phyloP scores from a whole-genome alignment of 1,140 invertebrate species.

The Drosophila arawakana region DNA sequence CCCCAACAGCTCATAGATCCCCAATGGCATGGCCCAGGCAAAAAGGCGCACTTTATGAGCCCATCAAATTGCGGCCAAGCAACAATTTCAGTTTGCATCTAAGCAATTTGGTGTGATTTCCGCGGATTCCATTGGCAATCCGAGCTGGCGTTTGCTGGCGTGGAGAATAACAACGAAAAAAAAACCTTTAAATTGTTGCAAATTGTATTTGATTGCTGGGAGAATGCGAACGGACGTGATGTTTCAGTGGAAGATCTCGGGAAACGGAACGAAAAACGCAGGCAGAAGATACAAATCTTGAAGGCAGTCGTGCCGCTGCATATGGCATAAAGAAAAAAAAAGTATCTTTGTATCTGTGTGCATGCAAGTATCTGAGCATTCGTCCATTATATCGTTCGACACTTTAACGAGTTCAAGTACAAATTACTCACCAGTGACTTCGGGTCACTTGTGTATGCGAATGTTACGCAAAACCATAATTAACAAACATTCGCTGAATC shows the following conservation, averaged over 20 bases:
- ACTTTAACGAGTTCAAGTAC: slow-evolving; percentile 79
- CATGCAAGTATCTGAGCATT: slow-evolving; percentile 49
- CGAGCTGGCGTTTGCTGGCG: slow-evolving; percentile 69
- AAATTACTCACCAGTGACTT: slow-evolving; percentile 70
- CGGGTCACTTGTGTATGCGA: slow-evolving; percentile 37
- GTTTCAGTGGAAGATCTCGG: slow-evolving; percentile 56
- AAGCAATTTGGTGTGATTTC: slow-evolving; percentile 52
- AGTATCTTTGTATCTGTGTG: slow-evolving; percentile 1
- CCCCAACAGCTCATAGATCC: slow-evolving; percentile 23
- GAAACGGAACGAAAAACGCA: slow-evolving; percentile 4
- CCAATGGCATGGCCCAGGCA: slow-evolving; percentile 24
- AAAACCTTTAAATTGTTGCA: slow-evolving; percentile 81
- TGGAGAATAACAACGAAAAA: slow-evolving; percentile 11
- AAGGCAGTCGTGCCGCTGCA: slow-evolving; percentile 70
- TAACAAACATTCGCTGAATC: slow-evolving; percentile 74
- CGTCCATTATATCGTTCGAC: slow-evolving; percentile 67
- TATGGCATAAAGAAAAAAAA: slow-evolving; percentile 46
- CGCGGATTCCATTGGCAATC: slow-evolving; percentile 50
- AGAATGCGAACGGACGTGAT: slow-evolving; percentile 62
- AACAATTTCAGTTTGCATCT: slow-evolving; percentile 52
- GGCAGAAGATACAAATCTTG: slow-evolving; percentile 45
- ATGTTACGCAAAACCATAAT: slow-evolving; percentile 81
- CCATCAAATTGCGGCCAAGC: slow-evolving; percentile 52
- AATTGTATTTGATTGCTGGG: slow-evolving; percentile 67
- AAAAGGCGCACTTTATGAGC: slow-evolving; percentile 40